Evolutionary conservation across 1,140 invertebrate genomes (phyloP).

Genomic region (Portunus trituberculatus): DNA sequence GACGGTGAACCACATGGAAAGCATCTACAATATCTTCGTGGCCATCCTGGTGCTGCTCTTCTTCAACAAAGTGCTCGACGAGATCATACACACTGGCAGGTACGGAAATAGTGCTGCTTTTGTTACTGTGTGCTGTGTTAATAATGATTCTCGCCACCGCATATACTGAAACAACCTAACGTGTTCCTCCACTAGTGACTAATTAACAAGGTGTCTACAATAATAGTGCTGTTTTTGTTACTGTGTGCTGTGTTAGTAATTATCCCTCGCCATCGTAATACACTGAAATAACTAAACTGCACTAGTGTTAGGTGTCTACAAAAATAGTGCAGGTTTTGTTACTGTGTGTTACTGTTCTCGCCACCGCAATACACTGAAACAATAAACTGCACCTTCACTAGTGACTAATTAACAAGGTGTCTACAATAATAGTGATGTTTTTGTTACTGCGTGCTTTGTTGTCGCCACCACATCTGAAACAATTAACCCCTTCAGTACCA

Average conservation of each 20-base stretch:
- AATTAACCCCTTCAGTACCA: too few relatives aligned
- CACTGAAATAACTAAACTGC: too few relatives aligned
- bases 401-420: neutral
- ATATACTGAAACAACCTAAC: neutral
- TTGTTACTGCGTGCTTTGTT: too few relatives aligned
- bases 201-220: neutral
- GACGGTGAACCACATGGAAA: slow-evolving; percentile 89
- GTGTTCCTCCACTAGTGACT: neutral
- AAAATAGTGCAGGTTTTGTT: neutral
- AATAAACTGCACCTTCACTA: neutral
- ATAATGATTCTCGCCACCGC: neutral
- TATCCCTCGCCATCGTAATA: too few relatives aligned
- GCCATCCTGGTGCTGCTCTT: slow-evolving; percentile 88
- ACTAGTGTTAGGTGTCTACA: slow-evolving; percentile 52
- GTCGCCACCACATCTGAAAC: too few relatives aligned
- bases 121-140: neutral
- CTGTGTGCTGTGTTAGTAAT: too few relatives aligned
- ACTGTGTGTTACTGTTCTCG: neutral
- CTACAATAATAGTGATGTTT: too few relatives aligned
- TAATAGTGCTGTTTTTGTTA: too few relatives aligned
- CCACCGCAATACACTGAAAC: neutral
- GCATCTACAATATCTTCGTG: slow-evolving; percentile 92
- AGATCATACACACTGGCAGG: slow-evolving; percentile 66
- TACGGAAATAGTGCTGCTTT: slow-evolving; percentile 27
- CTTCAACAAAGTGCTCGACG: slow-evolving; percentile 81